Base-by-base conservation (phyloP, 2,888 invertebrate genomes). In the Diloba caeruleocephala region DNA sequence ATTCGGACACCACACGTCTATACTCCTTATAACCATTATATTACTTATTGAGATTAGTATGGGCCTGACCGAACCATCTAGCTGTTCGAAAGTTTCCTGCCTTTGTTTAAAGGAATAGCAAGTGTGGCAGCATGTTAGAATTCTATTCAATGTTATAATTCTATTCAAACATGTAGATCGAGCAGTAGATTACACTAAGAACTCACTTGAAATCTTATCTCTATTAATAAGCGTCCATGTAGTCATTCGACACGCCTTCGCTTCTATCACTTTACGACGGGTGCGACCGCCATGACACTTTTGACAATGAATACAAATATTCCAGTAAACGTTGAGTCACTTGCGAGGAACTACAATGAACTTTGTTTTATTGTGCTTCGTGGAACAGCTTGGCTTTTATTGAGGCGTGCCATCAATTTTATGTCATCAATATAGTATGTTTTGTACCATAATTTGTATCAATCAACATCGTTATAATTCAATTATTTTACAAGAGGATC, bases 241-340 rank as follows among this genome's bases (percentile, higher is more conserved):
- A 21, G 42, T 59, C 38, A 59, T 59, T 51, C 28, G 62, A 25
- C 34, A 43, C 42, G 38, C 60, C 66, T 65, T 46, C 21, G 52
- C 25, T 43, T 51, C 26, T 12, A 44, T 51, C 28, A 46, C n/a
- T 51, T 59, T 46, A 65, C 31, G 46, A 46, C 42, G 3, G 38
- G 45, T 32, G 25, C n/a, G 37, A n/a, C 23, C 58, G 51, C 59
- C 38, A 59, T 36, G 28, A 12, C 28, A 38, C 26, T 10, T n/a
- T 23, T 21, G 28, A 34, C 45, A 34, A 45, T 21, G n/a, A 56
- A 37, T 29, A 25, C 4, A 32, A 37, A 37, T 61, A 49, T 57
- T 44, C 44, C 58, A 44, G 26, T 10, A 49, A 44, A 13, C 2
- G 29, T 42, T 31, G 12, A 37, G 15, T 36, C 38, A 46, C 7